Conservation (phyloP, 2,113 vertebrate genomes). For the Procapra przewalskii region DNA sequence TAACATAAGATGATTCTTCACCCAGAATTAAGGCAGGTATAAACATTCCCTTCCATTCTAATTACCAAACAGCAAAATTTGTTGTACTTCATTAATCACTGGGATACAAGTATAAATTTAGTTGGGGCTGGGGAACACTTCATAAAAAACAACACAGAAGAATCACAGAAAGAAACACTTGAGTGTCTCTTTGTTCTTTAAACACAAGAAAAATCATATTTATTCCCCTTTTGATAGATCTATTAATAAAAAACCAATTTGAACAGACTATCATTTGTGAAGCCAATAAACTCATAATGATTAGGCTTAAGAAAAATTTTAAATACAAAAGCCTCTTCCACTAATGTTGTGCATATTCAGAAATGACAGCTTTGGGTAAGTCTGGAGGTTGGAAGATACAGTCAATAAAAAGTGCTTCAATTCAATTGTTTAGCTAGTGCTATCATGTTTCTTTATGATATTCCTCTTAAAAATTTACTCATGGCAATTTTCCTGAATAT, state of each 20-base stretch:
- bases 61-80: constrained; percentile 42
- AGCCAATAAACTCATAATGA: background rate
- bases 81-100: constrained; percentile 17
- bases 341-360: background rate
- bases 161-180: background rate
- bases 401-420: background rate
- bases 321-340: background rate
- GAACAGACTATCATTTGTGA: background rate
- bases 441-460: background rate
- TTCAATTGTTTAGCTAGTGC: background rate
- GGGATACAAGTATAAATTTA: constrained; percentile 53
- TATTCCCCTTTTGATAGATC: background rate
- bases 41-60: constrained; percentile 56
- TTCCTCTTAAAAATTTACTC: background rate
- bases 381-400: background rate
- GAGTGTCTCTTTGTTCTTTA: background rate
- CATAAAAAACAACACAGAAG: background rate
- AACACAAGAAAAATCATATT: background rate
- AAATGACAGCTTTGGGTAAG: background rate
- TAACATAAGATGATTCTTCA: background rate
- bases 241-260: background rate
- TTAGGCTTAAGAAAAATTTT: background rate
- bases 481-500: background rate
- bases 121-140: background rate
- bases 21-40: background rate